Evolutionary conservation across 2,888 invertebrate genomes (phyloP), one percentile per base, ranked within the genome.

Genomic region (Chelonus formosanus): DNA sequence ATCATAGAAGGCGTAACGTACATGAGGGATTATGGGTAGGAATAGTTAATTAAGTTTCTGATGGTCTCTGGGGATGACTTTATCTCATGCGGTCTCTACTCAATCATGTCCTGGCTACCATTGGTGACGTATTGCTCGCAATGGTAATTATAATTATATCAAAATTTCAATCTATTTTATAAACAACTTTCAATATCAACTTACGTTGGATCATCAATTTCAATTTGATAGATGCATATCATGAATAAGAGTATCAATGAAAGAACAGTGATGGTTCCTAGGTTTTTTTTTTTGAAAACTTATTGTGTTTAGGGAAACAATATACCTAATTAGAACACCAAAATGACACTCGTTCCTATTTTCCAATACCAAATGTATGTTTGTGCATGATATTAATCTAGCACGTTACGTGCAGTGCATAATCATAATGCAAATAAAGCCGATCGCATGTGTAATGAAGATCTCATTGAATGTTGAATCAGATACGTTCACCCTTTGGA

Each of bases 21-120:
- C 72, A 67, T 70, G 71, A 68, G 71, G 76, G 77, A 76, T 77
- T 76, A 77, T 76, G 69, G 72, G 70, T 64, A 66, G 74, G 78
- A 76, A 78, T 80, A 76, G 78, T 80, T 80, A 80, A 80, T 80
- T 80, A 78, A 79, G 78, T 79, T 79, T 77, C 75, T 70, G 73
- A 73, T 72, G 73, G 76, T 71, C 78, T 74, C 74, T 66, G 69
- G 78, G 77, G 75, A 78, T 56, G 48, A 52, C 31, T 31, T 52
- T 52, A 52, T 52, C 52, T 62, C 74, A 74, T 72, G 73, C 71
- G 73, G 71, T 70, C 71, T 71, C 72, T 67, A 71, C 72, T 75
- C 77, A 79, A 78, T 80, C 76, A 78, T 76, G 74, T 75, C 70
- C 62, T 66, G 61, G 55, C 64, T 64, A 69, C 70, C 70, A 55